Base-by-base conservation (phyloP, 2,797 vertebrate species). In the Syncerus caffer region DNA sequence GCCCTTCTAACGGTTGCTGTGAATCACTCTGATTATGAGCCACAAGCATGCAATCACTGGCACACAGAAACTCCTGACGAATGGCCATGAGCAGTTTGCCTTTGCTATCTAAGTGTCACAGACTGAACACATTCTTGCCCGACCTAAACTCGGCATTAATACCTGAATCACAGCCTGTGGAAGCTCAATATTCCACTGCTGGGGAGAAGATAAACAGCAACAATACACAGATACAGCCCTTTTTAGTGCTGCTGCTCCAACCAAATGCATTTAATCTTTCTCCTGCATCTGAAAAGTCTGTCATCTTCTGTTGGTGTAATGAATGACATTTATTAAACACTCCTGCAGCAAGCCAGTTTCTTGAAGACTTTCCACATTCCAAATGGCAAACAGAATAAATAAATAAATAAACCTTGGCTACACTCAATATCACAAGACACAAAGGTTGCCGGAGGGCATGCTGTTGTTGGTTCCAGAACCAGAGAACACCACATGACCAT, bases 21-120 rank as follows among this genome's bases (percentile, higher is more conserved):
- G 97, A 93, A 88, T 89, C 90, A 78, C 58, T 29, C 96, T 79
- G 96, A 90, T 96, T 85, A 88, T 10, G 79, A 97, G 85, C 42
- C 87, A 76, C 76, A 80, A 42, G 93, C 88, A 88, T 92, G 92
- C 96, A 98, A 96, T 98, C 96, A 4, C 89, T 92, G 95, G 95
- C 84, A 51, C 7, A 6, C 97, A 98, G 97, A 55, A 86, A 85
- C 90, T 92, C 95, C 91, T 96, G 96, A 97, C 86, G 50, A 90
- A 97, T 53, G 96, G 96, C 97, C 25, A 29, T 64, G 96, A 97
- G 97, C 96, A 67, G 89, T 96, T 94, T 90, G 86, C 95, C 91
- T 97, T 83, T 78, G 95, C 98, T 98, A 98, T 97, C 98, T 97
- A 90, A 95, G 96, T 90, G 94, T 78, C 83, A 5, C 97, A 98